These are phyloP conservation scores for Fabriciana adippe DNA, from an alignment of 2,888 invertebrate genomes.

Conservation along the genomic window DNA sequence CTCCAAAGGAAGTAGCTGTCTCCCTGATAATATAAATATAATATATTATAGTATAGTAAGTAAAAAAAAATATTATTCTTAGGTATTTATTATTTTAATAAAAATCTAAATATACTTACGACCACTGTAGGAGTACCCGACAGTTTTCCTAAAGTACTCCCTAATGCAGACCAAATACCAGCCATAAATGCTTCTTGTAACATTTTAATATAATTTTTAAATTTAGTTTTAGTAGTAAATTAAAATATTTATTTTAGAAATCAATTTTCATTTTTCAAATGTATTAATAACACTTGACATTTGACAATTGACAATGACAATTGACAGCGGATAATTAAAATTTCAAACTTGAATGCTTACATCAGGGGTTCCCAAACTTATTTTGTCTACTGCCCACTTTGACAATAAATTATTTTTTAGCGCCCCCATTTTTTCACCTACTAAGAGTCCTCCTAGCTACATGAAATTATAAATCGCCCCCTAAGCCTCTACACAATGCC, in stretches of 20 bases:
- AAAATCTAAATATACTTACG: slow-evolving; percentile 43
- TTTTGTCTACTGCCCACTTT: too few species aligned
- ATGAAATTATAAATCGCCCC: too few species aligned
- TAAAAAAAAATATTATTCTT: not conserved
- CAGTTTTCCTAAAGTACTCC: slow-evolving; percentile 85
- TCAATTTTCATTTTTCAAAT: not conserved
- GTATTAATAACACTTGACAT: too few species aligned
- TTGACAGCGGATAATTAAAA: too few species aligned
- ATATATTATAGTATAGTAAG: not conserved
- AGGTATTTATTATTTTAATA: not conserved
- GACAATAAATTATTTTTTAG: too few species aligned
- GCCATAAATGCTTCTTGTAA: slow-evolving; percentile 79
- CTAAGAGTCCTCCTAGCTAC: too few species aligned
- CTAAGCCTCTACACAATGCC: too few species aligned
- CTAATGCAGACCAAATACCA: slow-evolving; percentile 84
- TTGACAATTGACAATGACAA: too few species aligned
- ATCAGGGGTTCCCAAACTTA: too few species aligned
- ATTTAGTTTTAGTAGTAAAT: not conserved
- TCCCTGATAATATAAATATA: slow-evolving; percentile 50
- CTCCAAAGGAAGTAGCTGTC: slow-evolving; percentile 64
- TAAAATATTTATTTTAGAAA: not conserved
- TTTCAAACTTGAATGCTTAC: too few species aligned
- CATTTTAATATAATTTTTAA: slow-evolving; percentile 49
- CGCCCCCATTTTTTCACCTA: too few species aligned
- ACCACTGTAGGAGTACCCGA: slow-evolving; percentile 71